Conservation (phyloP, 2,797 vertebrate species). For the Perodicticus potto region DNA sequence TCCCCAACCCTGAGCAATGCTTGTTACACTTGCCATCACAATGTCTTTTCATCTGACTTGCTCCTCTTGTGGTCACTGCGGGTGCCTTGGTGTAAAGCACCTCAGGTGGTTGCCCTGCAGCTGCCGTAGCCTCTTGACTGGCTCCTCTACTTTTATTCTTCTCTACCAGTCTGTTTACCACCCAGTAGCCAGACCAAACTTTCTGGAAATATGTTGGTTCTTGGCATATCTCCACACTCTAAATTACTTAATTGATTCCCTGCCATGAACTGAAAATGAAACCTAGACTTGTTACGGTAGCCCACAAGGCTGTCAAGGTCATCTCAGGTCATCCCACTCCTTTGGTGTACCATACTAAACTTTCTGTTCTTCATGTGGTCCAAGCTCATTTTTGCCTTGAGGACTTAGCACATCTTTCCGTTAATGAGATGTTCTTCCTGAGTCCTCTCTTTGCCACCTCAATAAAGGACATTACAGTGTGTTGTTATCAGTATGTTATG, state of each 20-base stretch:
- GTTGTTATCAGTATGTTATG: neutral
- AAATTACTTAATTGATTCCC: neutral
- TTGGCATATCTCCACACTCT: neutral
- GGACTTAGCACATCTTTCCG: neutral
- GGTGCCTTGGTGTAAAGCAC: neutral
- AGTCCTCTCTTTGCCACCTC: neutral
- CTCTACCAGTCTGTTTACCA: neutral
- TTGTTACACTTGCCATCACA: neutral
- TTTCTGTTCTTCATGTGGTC: neutral
- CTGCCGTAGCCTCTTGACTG: no score
- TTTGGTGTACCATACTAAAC: neutral
- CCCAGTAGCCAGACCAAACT: neutral
- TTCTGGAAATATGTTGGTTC: neutral
- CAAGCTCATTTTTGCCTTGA: neutral
- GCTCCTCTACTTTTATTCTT: neutral
- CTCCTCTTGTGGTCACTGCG: neutral
- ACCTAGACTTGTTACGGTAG: neutral
- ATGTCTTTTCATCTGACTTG: neutral
- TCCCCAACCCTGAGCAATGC: neutral
- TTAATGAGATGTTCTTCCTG: neutral
- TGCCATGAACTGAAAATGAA: neutral
- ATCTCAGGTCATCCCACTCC: fast-evolving
- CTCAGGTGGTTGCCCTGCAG: no score
- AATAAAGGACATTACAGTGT: neutral
- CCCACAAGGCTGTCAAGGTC: neutral